Percentiles rank a stretch among this genome's conserved stretches.
These are phyloP conservation scores for Electrona antarctica DNA, from an alignment of 2,113 vertebrate species.

Conservation along the genomic window DNA sequence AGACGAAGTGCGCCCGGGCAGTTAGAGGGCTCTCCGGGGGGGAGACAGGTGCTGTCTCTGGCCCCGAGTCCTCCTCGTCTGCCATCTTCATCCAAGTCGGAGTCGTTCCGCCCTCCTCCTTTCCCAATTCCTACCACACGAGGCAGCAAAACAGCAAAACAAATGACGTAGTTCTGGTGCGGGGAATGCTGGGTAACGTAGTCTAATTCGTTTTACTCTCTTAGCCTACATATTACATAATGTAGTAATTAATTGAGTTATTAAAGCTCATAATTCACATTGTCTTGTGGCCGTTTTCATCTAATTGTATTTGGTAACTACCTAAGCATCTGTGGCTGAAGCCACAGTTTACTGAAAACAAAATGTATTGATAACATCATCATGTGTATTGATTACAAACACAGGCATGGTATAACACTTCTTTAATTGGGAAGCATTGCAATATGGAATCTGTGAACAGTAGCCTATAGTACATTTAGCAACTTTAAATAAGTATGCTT, in stretches of 20 bases:
- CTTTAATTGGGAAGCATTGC: constrained; percentile 14
- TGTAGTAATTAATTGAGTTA: too few relatives aligned
- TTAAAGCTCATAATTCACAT: too few relatives aligned
- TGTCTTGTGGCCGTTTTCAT: too few relatives aligned
- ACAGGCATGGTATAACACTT: constrained; percentile 14
- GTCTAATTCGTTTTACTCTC: constrained; percentile 16
- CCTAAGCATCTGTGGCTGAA: not conserved
- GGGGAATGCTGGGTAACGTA: constrained; percentile 65
- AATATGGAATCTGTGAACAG: constrained; percentile 16
- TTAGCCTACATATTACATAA: too few relatives aligned
- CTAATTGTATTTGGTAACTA: too few relatives aligned
- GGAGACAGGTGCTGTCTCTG: constrained; percentile 48
- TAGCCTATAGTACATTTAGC: not conserved
- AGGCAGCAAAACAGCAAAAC: constrained; percentile 30
- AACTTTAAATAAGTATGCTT: constrained; percentile 25
- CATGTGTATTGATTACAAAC: constrained; percentile 22
- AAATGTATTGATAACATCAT: too few relatives aligned
- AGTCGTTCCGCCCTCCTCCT: not conserved
- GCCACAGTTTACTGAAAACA: not conserved
- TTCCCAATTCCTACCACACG: constrained; percentile 14
- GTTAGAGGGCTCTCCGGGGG: constrained; percentile 47
- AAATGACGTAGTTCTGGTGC: constrained; percentile 39
- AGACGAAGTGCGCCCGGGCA: constrained; percentile 66
- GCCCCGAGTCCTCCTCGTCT: constrained; percentile 67
- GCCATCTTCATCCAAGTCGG: constrained; percentile 68